Percentiles rank a stretch among this genome's conserved stretches.
Evolutionary conservation across 2,888 invertebrate genomes (phyloP).

Genomic region (Beris chalybata): DNA sequence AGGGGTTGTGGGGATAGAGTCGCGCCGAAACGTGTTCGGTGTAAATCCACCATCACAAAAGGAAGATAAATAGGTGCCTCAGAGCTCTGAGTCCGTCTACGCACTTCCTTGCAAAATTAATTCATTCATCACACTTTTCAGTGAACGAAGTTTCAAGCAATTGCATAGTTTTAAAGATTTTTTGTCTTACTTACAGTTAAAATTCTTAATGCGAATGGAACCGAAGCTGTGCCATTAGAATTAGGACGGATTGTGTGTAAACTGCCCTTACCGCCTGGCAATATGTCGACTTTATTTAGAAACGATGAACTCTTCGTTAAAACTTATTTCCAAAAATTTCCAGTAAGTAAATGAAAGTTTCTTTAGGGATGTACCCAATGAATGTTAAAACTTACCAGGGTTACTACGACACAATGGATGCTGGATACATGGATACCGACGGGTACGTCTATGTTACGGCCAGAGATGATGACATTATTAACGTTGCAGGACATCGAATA

Average conservation of each 20-base stretch:
- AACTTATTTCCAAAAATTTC: conserved; percentile 80
- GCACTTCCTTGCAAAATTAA: too few species aligned
- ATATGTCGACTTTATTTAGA: conserved; percentile 79
- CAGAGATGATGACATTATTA: conserved; percentile 89
- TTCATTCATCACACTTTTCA: too few species aligned
- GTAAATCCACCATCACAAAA: too few species aligned
- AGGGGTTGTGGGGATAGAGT: too few species aligned
- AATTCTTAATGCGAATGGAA: conserved; percentile 69
- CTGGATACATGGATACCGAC: conserved; percentile 80
- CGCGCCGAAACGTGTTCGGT: too few species aligned
- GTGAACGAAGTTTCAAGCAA: too few species aligned
- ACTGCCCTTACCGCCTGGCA: conserved; percentile 87
- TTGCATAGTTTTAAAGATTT: conserved; percentile 69
- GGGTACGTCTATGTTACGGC: conserved; percentile 89
- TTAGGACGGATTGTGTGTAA: conserved; percentile 82
- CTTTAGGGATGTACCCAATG: not conserved
- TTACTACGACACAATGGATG: conserved; percentile 88
- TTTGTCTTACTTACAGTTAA: conserved; percentile 60
- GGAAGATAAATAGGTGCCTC: too few species aligned
- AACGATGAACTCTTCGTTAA: conserved; percentile 78
- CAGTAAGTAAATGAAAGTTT: conserved; percentile 62
- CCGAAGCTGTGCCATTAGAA: conserved; percentile 69
- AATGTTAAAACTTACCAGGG: conserved; percentile 44
- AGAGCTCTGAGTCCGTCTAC: too few species aligned
- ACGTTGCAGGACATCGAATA: conserved; percentile 90